Percentiles rank a stretch among this genome's conserved stretches.
These are phyloP conservation scores for Andrena haemorrhoa DNA, from an alignment of 2,888 invertebrate species.

Conservation along the genomic window DNA sequence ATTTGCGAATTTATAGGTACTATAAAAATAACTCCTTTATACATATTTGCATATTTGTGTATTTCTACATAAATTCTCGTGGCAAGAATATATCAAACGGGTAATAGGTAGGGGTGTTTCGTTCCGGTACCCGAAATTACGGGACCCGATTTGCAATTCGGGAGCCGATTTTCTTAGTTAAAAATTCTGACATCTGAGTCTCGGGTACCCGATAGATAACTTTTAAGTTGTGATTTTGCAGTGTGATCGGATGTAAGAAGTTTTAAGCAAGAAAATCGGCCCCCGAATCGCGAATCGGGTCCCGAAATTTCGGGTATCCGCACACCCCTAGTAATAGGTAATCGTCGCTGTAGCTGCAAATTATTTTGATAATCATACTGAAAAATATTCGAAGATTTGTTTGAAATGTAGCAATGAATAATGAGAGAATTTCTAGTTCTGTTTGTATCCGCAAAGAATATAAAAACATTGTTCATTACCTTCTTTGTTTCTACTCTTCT, in stretches of 20 bases:
- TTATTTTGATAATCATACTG: neutral
- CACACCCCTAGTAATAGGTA: neutral
- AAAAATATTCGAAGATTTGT: constrained; percentile 3
- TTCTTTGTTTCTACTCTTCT: constrained; percentile 96
- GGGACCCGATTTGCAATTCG: too few species aligned
- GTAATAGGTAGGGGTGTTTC: neutral
- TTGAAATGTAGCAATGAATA: constrained; percentile 9
- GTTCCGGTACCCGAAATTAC: too few species aligned
- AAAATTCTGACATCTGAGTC: too few species aligned
- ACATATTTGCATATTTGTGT: neutral
- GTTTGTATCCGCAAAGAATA: neutral
- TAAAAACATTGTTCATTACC: constrained; percentile 86
- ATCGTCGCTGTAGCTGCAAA: neutral
- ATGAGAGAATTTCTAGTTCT: neutral
- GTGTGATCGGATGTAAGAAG: too few species aligned
- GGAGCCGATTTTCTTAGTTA: too few species aligned
- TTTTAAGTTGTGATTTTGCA: too few species aligned
- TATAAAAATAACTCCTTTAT: neutral
- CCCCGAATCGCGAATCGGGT: too few species aligned
- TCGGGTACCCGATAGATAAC: too few species aligned
- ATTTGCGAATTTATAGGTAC: too few species aligned
- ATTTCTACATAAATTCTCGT: neutral
- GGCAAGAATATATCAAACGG: neutral
- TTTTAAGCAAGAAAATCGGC: too few species aligned
- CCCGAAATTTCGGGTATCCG: too few species aligned